Evolutionary conservation across 2,888 invertebrate genomes (phyloP).

Genomic region (Ceraclea dissimilis): DNA sequence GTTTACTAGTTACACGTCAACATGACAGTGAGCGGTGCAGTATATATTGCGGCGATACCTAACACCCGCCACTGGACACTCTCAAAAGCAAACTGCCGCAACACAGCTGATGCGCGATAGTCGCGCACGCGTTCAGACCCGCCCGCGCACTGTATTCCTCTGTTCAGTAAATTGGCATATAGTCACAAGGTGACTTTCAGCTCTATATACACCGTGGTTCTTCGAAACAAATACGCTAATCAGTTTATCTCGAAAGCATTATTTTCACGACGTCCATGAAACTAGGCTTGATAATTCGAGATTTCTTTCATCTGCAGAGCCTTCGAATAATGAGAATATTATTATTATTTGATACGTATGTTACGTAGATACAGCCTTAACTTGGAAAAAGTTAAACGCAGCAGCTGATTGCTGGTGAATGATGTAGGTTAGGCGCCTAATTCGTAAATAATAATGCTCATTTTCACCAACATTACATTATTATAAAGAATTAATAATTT

Average conservation of each 20-base stretch:
- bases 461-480: too few relatives aligned
- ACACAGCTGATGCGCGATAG: slow-evolving; percentile 26
- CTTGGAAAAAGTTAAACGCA: background rate
- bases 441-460: too few relatives aligned
- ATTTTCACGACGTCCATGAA: background rate
- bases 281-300: background rate
- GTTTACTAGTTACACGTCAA: slow-evolving; percentile 12
- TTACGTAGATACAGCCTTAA: too few relatives aligned
- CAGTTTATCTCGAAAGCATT: background rate
- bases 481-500: too few relatives aligned
- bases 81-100: slow-evolving; percentile 31
- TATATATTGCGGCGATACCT: slow-evolving; percentile 28
- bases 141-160: slow-evolving; percentile 12
- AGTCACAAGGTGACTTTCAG: slow-evolving; percentile 4
- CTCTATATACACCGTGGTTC: background rate
- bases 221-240: background rate
- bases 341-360: too few relatives aligned
- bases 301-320: background rate
- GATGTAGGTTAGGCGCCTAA: too few relatives aligned
- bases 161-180: background rate
- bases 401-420: background rate
- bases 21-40: slow-evolving; percentile 31
- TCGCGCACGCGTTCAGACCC: slow-evolving; percentile 27
- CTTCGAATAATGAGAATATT: background rate
- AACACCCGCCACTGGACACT: background rate